Conservation (phyloP, 1,140 invertebrate genomes). For the Megalopta genalis region DNA sequence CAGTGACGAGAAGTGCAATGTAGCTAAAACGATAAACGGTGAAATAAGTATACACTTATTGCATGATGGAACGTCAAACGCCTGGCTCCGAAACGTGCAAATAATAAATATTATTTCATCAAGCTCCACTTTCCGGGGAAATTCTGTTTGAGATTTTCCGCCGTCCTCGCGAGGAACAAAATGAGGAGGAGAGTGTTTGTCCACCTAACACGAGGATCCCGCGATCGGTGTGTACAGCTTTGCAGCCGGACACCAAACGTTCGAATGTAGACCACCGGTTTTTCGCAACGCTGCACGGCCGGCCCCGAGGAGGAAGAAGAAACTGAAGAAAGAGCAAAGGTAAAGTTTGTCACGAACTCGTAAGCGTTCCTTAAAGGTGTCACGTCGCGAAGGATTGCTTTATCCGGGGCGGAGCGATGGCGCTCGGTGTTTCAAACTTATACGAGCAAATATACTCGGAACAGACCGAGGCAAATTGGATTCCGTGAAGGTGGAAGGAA, state of each 20-base stretch:
- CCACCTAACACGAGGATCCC: too few species aligned
- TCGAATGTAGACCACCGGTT: neutral
- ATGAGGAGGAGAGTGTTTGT: too few species aligned
- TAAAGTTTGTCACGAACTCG: slow-evolving; percentile 17
- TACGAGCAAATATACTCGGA: neutral
- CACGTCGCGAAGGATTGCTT: slow-evolving; percentile 12
- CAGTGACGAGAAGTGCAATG: too few species aligned
- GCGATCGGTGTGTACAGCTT: too few species aligned
- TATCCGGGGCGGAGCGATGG: neutral
- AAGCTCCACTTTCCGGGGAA: too few species aligned
- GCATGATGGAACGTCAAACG: too few species aligned
- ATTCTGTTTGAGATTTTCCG: too few species aligned
- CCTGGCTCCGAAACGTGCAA: too few species aligned
- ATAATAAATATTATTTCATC: too few species aligned
- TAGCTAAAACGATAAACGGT: too few species aligned
- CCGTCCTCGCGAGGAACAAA: too few species aligned
- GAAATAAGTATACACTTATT: too few species aligned
- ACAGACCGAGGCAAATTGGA: slow-evolving; percentile 8
- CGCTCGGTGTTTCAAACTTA: neutral
- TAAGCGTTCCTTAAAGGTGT: slow-evolving; percentile 13
- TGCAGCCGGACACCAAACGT: neutral
- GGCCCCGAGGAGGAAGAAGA: neutral
- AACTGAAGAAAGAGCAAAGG: slow-evolving; percentile 16
- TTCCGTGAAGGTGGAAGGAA: neutral
- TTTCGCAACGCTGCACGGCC: neutral